Base-by-base conservation (phyloP, 2,797 vertebrate species). In the Choloepus didactylus region DNA sequence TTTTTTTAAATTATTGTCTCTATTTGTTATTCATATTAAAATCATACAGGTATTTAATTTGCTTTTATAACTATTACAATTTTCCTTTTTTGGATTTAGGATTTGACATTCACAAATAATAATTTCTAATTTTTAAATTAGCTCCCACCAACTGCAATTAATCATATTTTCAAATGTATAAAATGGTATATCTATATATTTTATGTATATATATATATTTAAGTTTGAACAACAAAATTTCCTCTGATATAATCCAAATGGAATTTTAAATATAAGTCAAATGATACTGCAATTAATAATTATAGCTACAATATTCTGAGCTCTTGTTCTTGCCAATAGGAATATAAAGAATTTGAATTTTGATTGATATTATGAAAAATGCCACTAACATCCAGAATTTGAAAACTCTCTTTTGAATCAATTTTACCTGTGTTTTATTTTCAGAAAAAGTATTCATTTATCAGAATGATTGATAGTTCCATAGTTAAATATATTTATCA, bases 91-190 rank as follows among this genome's bases (percentile, higher is more conserved):
- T 79, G 16, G 59, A 69, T 69, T 73, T 92, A 4, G 4, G 12
- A 81, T 62, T 66, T 92, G n/a, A 81, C n/a, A 81, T 31, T 88
- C 77, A 67, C 1, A 89, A 91, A 81, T 54, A 51, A 27, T 21
- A 54, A 6, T 7, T 66, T 54, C 16, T 70, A 75, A 73, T 76
- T 64, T 44, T 51, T 83, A 51, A 92, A 84, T 7, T 44, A 46
- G 56, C 0, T 66, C 54, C 2, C 9, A 54, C 3, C 54, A 79
- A 66, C 44, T 62, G 18, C 19, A n/a, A 60, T 49, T 72, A 88
- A 77, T 93, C 14, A 82, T n/a, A 4, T 1, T 51, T 51, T 70
- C 19, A 69, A 16, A 72, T 59, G 44, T 12, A 25, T 60, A 90
- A 49, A 96, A 62, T 87, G 1, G 19, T 8, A 60, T 75, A 31